These are phyloP conservation scores for Hypolimnas misippus DNA, from an alignment of 2,888 invertebrate species.

Conservation along the genomic window DNA sequence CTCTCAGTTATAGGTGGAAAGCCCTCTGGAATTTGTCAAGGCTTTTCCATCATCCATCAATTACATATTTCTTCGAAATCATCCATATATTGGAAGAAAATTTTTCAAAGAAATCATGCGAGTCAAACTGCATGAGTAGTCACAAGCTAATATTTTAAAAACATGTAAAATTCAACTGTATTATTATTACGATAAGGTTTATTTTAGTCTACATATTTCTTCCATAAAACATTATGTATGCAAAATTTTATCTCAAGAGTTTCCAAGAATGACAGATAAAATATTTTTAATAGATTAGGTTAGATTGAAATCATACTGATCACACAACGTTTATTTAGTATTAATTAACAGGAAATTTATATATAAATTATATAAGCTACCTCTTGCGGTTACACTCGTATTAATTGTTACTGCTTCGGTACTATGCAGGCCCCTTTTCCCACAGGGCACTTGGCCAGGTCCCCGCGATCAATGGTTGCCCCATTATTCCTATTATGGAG, in stretches of 20 bases:
- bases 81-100: background rate
- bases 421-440: too few relatives aligned
- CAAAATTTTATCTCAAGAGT: background rate
- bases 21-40: background rate
- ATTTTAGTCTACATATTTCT: background rate
- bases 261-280: background rate
- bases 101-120: background rate
- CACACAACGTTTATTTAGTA: too few relatives aligned
- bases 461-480: too few relatives aligned
- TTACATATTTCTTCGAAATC: background rate
- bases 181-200: background rate
- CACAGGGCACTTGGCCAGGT: too few relatives aligned
- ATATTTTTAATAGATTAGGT: background rate
- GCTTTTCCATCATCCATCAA: background rate
- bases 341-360: too few relatives aligned
- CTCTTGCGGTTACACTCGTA: too few relatives aligned
- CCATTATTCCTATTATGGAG: too few relatives aligned
- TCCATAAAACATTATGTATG: background rate
- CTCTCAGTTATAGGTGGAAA: background rate
- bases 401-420: too few relatives aligned
- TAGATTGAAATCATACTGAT: background rate
- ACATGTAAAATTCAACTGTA: background rate
- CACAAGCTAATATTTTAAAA: background rate
- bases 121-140: background rate
- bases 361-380: too few relatives aligned